Evolutionary conservation across 2,113 vertebrate species (phyloP), one percentile per base, ranked within the genome.

Genomic region (Raja brachyura): DNA sequence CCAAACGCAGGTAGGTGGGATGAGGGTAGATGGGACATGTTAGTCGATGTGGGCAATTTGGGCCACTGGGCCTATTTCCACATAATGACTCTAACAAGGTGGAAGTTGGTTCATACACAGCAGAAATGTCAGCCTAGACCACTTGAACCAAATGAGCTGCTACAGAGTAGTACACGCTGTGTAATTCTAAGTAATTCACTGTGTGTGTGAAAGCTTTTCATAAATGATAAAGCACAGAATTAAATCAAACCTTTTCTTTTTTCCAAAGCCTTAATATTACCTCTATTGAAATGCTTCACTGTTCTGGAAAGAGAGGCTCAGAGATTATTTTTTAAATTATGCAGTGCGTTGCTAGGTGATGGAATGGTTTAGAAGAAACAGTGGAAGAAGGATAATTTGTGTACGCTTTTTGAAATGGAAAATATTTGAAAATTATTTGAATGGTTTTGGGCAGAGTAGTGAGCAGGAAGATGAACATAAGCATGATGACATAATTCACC

Each of bases 371-470:
- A 56, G 8, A 48, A 81, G 39, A 81, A 56, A 56, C 78, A 85
- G 81, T 56, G 54, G 56, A 56, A 22, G 54, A 5, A 61, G 56
- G 25, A 85, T 85, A 59, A 61, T 59, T 28, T 85, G 25, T 14
- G 25, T 61, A 28, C 10, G 1, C 22, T 85, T n/a, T 73, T 85
- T 61, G 28, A 83, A 61, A 85, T 85, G 56, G 54, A 85, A n/a
- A 85, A 85, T 85, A 85, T 61, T 83, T 85, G 54, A n/a, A 85
- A 66, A 90, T 31, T 28, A 68, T 20, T 68, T 68, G 39, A 90
- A 33, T 33, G 7, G 0, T 1, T 22, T 33, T 39, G 0, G n/a
- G 59, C 31, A 68, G n/a, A 18, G 63, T 61, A 68, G 88, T n/a
- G 63, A 90, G 31, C 4, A 39, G 1, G 16, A 33, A 25, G 63